Evolutionary conservation across 2,113 vertebrate genomes (phyloP).

Genomic region (Aplodontia rufa): DNA sequence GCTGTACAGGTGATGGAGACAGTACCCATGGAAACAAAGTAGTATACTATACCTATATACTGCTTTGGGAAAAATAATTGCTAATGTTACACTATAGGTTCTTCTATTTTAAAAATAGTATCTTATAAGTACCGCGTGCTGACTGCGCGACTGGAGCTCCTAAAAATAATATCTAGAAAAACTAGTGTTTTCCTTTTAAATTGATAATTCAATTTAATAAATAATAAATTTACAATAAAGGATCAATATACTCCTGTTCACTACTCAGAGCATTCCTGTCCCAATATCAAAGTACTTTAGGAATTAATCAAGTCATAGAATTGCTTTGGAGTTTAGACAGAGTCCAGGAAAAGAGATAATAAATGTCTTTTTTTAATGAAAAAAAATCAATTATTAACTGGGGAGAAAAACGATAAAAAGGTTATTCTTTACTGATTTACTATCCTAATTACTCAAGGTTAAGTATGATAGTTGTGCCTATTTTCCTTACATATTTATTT

Average conservation of each 20-base stretch:
- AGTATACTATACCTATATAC: no score
- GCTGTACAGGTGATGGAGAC: neutral
- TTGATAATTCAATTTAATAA: neutral
- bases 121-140: no score
- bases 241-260: neutral
- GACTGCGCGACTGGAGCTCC: no score
- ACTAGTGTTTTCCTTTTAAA: neutral
- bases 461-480: neutral
- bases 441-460: neutral
- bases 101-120: constrained; percentile 33
- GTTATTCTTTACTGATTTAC: neutral
- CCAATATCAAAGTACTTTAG: neutral
- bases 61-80: neutral
- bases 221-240: neutral
- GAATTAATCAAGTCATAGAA: neutral
- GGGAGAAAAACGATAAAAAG: neutral
- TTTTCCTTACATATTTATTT: neutral
- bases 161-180: constrained; percentile 18
- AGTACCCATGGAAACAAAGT: neutral
- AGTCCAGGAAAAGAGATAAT: neutral
- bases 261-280: neutral
- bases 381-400: neutral
- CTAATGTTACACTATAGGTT: neutral
- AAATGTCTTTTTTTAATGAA: neutral
- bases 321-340: neutral